Evolutionary conservation across 2,888 invertebrate species (phyloP), one percentile per base, ranked within the genome.

Genomic region (Amblyjoppa proteus): DNA sequence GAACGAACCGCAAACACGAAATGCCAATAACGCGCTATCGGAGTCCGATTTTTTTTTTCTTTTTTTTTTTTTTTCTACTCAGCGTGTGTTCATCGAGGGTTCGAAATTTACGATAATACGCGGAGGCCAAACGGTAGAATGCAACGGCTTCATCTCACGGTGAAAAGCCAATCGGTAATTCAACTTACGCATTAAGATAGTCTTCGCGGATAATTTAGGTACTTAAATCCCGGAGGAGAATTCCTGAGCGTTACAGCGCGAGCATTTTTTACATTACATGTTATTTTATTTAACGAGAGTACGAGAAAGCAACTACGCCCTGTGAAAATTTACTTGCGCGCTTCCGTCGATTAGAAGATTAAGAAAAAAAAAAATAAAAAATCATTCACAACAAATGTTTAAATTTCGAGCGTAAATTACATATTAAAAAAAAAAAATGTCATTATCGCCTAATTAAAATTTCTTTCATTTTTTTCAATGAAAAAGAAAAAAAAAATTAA

Each of bases 1-100:
- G 11, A 58, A 58, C 58, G 58, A 58, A 58, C 31, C 49, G 74
- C 51, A 20, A 71, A 64, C 38, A 66, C 25, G 53, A 38, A 68
- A 58, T 58, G 58, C 58, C 58, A 58, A 58, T 25, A 58, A 58
- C 20, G 11, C 56, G 56, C 56, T 25, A 58, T 28, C 11, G 11
- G 11, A 56, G 2, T 25, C 56, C 7, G 5, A 20, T 20, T 20
- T 20, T 20, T 20, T 20, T 20, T 20, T 20, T 20, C 20, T 20
- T 20, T 20, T 20, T 20, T 20, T 20, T 6, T 56, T 56, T 56
- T 53, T 20, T 5, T 53, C n/a, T 20, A 6, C 20, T 53, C 53
- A n/a, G 31, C 25, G 31, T 66, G 58, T 66, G 58, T 34, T 51
- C 5, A n/a, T 76, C 49, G 34, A 31, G 34, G 6, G 16, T 61